Conservation (phyloP, 2,888 invertebrate species). For the Eristalis pertinax region DNA sequence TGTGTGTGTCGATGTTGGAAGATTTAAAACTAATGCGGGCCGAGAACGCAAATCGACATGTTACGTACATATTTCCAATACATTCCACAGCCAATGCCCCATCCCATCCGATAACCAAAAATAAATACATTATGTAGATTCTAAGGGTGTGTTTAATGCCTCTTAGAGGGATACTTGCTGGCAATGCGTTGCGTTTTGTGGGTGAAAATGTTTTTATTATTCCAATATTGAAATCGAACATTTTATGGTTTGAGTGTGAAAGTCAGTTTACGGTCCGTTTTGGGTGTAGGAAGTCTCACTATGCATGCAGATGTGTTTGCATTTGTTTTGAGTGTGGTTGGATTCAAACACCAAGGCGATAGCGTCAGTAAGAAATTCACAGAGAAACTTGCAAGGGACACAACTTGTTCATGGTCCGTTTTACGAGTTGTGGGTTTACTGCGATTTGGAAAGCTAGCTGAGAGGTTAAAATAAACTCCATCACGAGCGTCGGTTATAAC, state of each 20-base stretch:
- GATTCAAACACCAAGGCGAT: too few species aligned
- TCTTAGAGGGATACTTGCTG: conserved; percentile 54
- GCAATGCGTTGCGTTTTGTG: conserved; percentile 58
- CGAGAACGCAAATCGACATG: conserved; percentile 68
- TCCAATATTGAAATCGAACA: conserved; percentile 45
- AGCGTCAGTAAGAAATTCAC: too few species aligned
- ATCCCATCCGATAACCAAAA: conserved; percentile 61
- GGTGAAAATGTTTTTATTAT: conserved; percentile 62
- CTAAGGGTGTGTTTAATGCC: conserved; percentile 71
- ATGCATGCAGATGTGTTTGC: background rate
- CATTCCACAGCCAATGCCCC: conserved; percentile 11
- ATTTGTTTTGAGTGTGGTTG: background rate
- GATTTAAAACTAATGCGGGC: conserved; percentile 49
- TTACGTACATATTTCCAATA: conserved; percentile 54
- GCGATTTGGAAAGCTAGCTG: too few species aligned
- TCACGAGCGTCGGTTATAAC: too few species aligned
- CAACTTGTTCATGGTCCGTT: too few species aligned
- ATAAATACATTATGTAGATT: conserved; percentile 71
- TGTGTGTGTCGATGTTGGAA: conserved; percentile 26
- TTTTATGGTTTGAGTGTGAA: background rate
- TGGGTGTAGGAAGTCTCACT: background rate
- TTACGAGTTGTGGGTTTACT: too few species aligned
- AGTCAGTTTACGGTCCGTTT: background rate
- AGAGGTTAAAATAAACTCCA: too few species aligned
- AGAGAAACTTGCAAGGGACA: too few species aligned